These are phyloP conservation scores for Cyclargus thomasi DNA, from an alignment of 1,140 invertebrate species.

Conservation along the genomic window DNA sequence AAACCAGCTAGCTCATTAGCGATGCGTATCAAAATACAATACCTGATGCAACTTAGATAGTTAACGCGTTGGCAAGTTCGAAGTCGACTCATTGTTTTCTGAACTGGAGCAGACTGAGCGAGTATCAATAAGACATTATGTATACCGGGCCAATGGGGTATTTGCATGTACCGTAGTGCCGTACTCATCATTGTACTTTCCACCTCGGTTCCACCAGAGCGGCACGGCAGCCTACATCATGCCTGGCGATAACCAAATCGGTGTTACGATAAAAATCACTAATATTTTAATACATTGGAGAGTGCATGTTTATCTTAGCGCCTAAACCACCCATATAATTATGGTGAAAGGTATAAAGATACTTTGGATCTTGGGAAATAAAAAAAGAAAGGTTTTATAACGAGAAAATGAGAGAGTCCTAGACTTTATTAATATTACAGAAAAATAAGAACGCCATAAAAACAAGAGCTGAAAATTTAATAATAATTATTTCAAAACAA, in stretches of 20 bases:
- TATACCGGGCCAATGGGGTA: not conserved
- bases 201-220: not conserved
- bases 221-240: not conserved
- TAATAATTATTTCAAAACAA: too few species aligned
- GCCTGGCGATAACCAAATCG: not conserved
- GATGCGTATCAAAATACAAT: not conserved
- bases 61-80: not conserved
- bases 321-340: too few species aligned
- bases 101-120: not conserved
- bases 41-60: conserved; percentile 1
- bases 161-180: not conserved
- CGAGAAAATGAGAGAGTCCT: too few species aligned
- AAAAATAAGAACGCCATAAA: too few species aligned
- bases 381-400: too few species aligned
- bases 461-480: too few species aligned
- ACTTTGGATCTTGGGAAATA: too few species aligned
- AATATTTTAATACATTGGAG: too few species aligned
- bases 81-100: not conserved
- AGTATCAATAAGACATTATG: not conserved
- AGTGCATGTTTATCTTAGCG: too few species aligned
- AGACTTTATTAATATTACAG: too few species aligned
- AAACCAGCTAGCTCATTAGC: not conserved
- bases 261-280: too few species aligned
- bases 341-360: too few species aligned
- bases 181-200: not conserved